Percentiles rank a stretch among this genome's conserved stretches.
These are phyloP conservation scores for Ophiodon elongatus DNA, from an alignment of 2,113 vertebrate genomes.

Conservation along the genomic window DNA sequence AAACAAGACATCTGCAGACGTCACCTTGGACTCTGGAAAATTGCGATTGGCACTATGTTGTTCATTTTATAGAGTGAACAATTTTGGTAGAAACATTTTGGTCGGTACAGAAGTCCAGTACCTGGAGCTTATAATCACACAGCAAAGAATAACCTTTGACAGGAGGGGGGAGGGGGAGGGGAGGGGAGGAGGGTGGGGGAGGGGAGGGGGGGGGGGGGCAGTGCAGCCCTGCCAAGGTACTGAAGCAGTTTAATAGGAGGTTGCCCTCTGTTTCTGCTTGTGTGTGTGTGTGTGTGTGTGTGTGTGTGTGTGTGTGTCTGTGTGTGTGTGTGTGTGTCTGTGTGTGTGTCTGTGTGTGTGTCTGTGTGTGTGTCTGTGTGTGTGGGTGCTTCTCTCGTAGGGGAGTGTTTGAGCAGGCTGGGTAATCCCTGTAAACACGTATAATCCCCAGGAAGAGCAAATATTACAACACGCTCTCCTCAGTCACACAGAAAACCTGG, in stretches of 20 bases:
- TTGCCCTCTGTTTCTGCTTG: slow-evolving; percentile 16
- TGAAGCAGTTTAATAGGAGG: slow-evolving; percentile 34
- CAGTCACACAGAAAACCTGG: slow-evolving; percentile 58
- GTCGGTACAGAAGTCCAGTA: background rate
- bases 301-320: slow-evolving; percentile 25
- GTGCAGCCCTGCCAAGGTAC: slow-evolving; percentile 23
- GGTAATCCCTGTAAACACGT: slow-evolving; percentile 83
- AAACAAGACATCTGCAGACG: background rate
- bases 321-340: slow-evolving; percentile 25
- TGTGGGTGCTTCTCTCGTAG: slow-evolving; percentile 22
- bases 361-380: slow-evolving; percentile 22
- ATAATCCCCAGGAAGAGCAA: slow-evolving; percentile 83
- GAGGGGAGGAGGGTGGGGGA: slow-evolving; percentile 5
- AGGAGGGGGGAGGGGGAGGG: background rate
- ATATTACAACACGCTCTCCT: slow-evolving; percentile 75
- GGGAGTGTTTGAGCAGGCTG: slow-evolving; percentile 76
- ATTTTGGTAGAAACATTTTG: background rate
- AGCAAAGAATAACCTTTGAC: background rate
- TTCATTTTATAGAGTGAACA: background rate
- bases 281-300: slow-evolving; percentile 13
- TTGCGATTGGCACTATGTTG: background rate
- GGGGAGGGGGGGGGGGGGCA: slow-evolving; percentile 1
- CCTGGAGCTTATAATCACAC: background rate
- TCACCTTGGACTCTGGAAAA: background rate
- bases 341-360: slow-evolving; percentile 28